Evolutionary conservation across 2,888 invertebrate species (phyloP), one percentile per base, ranked within the genome.

Genomic region (Azorinus chamasolen): DNA sequence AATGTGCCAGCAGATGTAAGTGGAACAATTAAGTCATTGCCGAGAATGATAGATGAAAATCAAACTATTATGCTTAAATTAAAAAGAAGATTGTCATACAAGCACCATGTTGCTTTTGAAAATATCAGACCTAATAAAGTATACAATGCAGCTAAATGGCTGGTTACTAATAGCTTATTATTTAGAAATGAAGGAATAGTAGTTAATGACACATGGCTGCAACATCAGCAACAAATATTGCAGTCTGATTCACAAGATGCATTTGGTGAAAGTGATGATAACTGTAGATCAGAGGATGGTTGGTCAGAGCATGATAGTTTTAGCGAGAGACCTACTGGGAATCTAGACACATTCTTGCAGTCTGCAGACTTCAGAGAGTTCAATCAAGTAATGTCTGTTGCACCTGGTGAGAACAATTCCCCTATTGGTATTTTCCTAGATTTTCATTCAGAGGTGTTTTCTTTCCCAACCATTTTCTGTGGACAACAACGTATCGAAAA

Each of bases 1-100:
- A 81, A 81, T 78, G 72, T 80, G 12, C 79, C 79, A 20, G 68
- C 76, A 48, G 74, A 81, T 74, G 68, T 74, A 4, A 57, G 48
- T n/a, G 27, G 27, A n/a, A 75, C 75, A 43, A 53, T 75, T 12
- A 66, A 55, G 51, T 62, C 58, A 16, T 53, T 81, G 27, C 81
- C 78, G 14, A 20, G 78, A 18, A 66, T 68, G 65, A 18, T 81
- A 6, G 18, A 46, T 62, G 71, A 74, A 20, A 50, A 24, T 69
- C 65, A 69, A 41, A 78, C 74, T 41, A 75, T 81, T 20, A 61
- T 59, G 39, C 5, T 80, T 8, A 76, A 76, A 46, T 61, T 79
- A 24, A 80, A 80, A n/a, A n/a, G n/a, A n/a, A n/a, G n/a, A n/a
- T n/a, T n/a, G n/a, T n/a, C n/a, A n/a, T n/a, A n/a, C n/a, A 41